Evolutionary conservation across 2,797 vertebrate species (phyloP), one percentile per base, ranked within the genome.

Genomic region (Holocentrus rufus): DNA sequence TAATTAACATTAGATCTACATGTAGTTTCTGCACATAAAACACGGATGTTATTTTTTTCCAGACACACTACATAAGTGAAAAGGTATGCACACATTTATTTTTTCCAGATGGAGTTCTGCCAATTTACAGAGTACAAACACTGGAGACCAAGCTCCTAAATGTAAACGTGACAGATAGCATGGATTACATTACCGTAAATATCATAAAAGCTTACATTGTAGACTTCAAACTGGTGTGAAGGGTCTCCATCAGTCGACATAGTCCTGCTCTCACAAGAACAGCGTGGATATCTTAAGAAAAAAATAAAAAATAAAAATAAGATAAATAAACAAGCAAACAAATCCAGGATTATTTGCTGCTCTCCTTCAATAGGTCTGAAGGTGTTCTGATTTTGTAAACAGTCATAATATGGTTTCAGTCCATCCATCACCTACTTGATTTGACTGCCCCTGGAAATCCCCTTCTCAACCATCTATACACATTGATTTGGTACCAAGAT

Each of bases 121-220:
- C 27, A 22, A 70, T 60, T 34, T 60, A 53, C 50, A 65, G n/a
- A 18, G 27, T 70, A 81, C 65, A 82, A 77, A 60, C 18, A 4
- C 23, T 52, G 60, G 36, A 77, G 72, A 66, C 27, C n/a, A 47
- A 61, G n/a, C 59, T 53, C 62, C 66, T 14, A 49, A 59, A 54
- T 84, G 88, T 39, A 61, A 90, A 92, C 89, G 91, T 93, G 91
- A 91, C 75, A 17, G 42, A 4, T 0, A 67, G 86, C 91, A 92
- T 84, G 89, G 54, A 54, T 42, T 17, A 1, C 27, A 34, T 80
- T 91, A 89, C 91, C 91, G 82, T 92, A 93, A 90, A 0, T 23
- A 56, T 6, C 1, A 11, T 77, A 80, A 71, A 74, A 74, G 18
- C 63, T 14, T 0, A 0, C 10, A 15, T 0, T 15, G n/a, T 17